These are phyloP conservation scores for Homarus gammarus DNA, from an alignment of 2,888 invertebrate genomes.

Conservation along the genomic window DNA sequence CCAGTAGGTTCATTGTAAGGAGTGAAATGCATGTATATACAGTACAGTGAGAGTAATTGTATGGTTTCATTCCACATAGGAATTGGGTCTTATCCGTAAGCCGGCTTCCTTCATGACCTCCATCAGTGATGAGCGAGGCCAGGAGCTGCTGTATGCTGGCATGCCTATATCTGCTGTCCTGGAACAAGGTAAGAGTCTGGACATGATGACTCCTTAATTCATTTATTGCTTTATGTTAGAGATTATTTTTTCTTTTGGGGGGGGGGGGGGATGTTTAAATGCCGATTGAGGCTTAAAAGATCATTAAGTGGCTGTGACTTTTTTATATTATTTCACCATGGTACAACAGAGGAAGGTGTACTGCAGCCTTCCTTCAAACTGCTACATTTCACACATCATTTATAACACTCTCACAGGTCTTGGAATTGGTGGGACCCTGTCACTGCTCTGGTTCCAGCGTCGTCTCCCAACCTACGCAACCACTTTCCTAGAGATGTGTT, in stretches of 20 bases:
- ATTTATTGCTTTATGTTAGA: too few relatives aligned
- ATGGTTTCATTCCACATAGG: constrained; percentile 81
- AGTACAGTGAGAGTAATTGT: background rate
- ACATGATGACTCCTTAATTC: too few relatives aligned
- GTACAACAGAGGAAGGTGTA: too few relatives aligned
- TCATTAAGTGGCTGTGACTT: too few relatives aligned
- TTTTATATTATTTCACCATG: too few relatives aligned
- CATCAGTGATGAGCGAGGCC: constrained; percentile 99
- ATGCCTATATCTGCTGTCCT: constrained; percentile 85
- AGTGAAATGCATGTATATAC: background rate
- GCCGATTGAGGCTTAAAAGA: too few relatives aligned
- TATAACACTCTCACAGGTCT: too few relatives aligned
- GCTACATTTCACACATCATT: too few relatives aligned
- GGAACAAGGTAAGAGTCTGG: constrained; percentile 68
- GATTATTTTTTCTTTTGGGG: too few relatives aligned
- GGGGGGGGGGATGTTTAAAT: too few relatives aligned
- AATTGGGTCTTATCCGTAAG: constrained; percentile 97
- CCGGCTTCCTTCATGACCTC: constrained; percentile 99
- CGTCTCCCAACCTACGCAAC: constrained; percentile 95
- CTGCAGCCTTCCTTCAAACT: too few relatives aligned
- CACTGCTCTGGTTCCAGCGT: constrained; percentile 98
- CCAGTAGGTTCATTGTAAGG: too few relatives aligned
- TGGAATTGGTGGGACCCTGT: constrained; percentile 98
- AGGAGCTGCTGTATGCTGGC: constrained; percentile 97
- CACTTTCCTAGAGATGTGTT: constrained; percentile 98